Evolutionary conservation across 2,888 invertebrate genomes (phyloP).

Genomic region (Sphaerolaimus hirsutus): DNA sequence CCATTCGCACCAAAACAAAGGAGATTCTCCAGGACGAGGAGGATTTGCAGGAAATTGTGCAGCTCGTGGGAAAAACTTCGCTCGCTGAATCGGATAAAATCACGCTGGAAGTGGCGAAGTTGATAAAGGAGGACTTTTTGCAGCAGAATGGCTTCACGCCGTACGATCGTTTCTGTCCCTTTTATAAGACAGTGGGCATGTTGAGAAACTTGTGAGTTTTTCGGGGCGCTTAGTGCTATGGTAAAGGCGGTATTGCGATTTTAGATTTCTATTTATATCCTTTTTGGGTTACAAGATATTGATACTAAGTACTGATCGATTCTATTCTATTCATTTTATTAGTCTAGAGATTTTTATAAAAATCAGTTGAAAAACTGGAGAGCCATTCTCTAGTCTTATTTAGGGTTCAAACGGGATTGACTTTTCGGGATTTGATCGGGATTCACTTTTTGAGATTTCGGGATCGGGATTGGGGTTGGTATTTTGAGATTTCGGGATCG

Average conservation of each 20-base stretch:
- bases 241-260: too few relatives aligned
- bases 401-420: too few relatives aligned
- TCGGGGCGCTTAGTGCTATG: too few relatives aligned
- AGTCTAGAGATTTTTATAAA: too few relatives aligned
- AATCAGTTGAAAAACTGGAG: too few relatives aligned
- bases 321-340: too few relatives aligned
- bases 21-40: slow-evolving; percentile 95
- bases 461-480: too few relatives aligned
- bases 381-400: too few relatives aligned
- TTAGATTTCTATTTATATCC: too few relatives aligned
- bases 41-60: slow-evolving; percentile 96
- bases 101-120: slow-evolving; percentile 80
- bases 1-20: slow-evolving; percentile 65
- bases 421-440: neutral
- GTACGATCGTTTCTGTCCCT: slow-evolving; percentile 76
- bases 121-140: slow-evolving; percentile 94
- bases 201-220: slow-evolving; percentile 52
- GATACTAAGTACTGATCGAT: too few relatives aligned
- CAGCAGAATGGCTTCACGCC: slow-evolving; percentile 75
- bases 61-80: slow-evolving; percentile 70
- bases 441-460: neutral
- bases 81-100: slow-evolving; percentile 97
- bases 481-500: too few relatives aligned
- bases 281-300: too few relatives aligned
- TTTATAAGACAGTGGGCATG: slow-evolving; percentile 99